phyloP scores from a whole-genome alignment of 2,888 invertebrate genomes.

The Perizoma affinitatum region DNA sequence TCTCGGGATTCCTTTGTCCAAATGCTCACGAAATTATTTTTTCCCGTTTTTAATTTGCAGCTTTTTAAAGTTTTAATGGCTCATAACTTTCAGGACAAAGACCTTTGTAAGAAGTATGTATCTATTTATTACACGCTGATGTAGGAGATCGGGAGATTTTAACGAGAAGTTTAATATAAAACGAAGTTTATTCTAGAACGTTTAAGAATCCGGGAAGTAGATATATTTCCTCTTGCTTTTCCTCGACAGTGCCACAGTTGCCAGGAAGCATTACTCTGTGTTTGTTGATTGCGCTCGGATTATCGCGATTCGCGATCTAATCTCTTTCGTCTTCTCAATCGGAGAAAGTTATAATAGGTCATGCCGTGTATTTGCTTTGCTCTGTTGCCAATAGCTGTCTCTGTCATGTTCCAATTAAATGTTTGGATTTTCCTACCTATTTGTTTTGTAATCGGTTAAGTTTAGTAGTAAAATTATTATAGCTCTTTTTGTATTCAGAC shows the following conservation, averaged over 20 bases:
- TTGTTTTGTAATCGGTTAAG: constrained; percentile 28
- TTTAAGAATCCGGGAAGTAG: constrained; percentile 50
- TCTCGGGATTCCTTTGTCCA: constrained; percentile 27
- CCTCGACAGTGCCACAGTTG: constrained; percentile 58
- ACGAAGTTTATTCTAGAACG: constrained; percentile 18
- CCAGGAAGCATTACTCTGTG: constrained; percentile 64
- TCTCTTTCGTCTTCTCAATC: constrained; percentile 59
- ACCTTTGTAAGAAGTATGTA: constrained; percentile 22
- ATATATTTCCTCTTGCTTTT: constrained; percentile 58
- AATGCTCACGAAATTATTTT: constrained; percentile 21
- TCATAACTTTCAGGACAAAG: constrained; percentile 40
- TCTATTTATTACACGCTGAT: constrained; percentile 10
- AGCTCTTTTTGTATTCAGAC: constrained; percentile 11
- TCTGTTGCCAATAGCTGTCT: constrained; percentile 35
- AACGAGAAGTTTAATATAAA: constrained; percentile 6
- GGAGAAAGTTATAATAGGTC: constrained; percentile 67
- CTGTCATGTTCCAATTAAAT: constrained; percentile 33
- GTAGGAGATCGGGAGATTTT: constrained; percentile 9
- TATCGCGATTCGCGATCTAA: constrained; percentile 62
- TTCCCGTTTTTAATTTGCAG: constrained; percentile 33
- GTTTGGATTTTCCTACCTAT: constrained; percentile 19
- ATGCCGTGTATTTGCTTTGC: constrained; percentile 39
- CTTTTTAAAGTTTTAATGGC: constrained; percentile 38
- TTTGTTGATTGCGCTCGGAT: constrained; percentile 70
- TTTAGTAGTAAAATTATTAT: constrained; percentile 23